Evolutionary conservation across 2,888 invertebrate genomes (phyloP).

Genomic region (Vesta saturnalis): DNA sequence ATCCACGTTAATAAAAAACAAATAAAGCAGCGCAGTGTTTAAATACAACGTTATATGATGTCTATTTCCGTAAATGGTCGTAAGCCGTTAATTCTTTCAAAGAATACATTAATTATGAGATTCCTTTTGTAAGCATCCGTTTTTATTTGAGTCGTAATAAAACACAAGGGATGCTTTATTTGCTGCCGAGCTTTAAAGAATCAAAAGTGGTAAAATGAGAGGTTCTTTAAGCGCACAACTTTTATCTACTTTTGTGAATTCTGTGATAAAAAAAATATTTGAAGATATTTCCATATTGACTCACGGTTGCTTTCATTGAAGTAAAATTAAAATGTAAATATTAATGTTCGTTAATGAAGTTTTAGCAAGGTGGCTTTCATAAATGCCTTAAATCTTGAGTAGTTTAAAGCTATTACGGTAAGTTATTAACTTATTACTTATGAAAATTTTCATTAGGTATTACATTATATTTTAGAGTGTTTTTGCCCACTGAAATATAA

Average conservation of each 20-base stretch:
- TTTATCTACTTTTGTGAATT: constrained; percentile 15
- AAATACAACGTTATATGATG: background rate
- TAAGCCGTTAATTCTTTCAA: constrained; percentile 19
- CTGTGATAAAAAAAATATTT: constrained; percentile 1
- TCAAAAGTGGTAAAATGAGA: constrained; percentile 23
- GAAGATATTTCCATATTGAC: constrained; percentile 6
- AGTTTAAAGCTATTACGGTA: no score
- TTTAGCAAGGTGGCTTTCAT: no score
- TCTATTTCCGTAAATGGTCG: background rate
- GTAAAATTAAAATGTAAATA: background rate
- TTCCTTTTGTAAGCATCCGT: constrained; percentile 21
- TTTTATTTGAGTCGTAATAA: constrained; percentile 31
- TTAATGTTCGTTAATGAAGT: background rate
- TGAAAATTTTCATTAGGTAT: no score
- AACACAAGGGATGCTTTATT: constrained; percentile 34
- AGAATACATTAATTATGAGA: constrained; percentile 26
- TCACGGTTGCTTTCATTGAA: background rate
- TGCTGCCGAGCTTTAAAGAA: constrained; percentile 31
- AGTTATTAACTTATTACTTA: no score
- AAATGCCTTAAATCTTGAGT: no score
- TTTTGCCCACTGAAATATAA: no score
- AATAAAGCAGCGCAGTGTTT: background rate
- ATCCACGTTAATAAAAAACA: constrained; percentile 10
- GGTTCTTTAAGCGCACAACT: constrained; percentile 13
- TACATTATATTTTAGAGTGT: no score